These are phyloP conservation scores for silkworm (Bombyx mori) DNA, from an alignment of 1,140 invertebrate genomes.

Conservation along the genomic window DNA sequence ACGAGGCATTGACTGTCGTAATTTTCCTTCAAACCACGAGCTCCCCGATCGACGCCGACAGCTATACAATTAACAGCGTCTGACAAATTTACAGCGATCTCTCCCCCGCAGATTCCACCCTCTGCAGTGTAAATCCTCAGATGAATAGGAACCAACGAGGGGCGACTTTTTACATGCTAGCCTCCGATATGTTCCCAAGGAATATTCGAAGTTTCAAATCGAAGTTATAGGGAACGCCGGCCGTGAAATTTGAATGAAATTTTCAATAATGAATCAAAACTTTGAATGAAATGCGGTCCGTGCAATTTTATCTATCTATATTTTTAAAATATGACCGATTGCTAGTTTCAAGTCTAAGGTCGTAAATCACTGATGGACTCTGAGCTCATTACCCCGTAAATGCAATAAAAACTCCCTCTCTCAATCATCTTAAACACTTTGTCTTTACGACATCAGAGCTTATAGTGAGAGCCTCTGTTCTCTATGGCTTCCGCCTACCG, in stretches of 20 bases:
- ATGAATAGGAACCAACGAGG: slow-evolving; percentile 8
- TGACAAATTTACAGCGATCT: slow-evolving; percentile 59
- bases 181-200: slow-evolving; percentile 5
- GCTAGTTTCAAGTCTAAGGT: too few species aligned
- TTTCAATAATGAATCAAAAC: slow-evolving; percentile 9
- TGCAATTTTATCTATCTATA: background rate
- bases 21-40: slow-evolving; percentile 28
- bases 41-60: slow-evolving; percentile 20
- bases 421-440: too few species aligned
- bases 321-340: too few species aligned
- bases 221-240: slow-evolving; percentile 1
- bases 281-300: slow-evolving; percentile 1
- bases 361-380: too few species aligned
- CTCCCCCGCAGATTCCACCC: slow-evolving; percentile 16
- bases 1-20: slow-evolving; percentile 25
- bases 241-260: slow-evolving; percentile 7
- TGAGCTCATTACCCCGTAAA: too few species aligned
- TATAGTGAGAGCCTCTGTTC: too few species aligned
- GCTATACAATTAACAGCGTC: slow-evolving; percentile 58
- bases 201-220: slow-evolving; percentile 2
- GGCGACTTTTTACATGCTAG: slow-evolving; percentile 9
- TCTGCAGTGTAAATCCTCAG: slow-evolving; percentile 6
- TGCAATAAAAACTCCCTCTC: too few species aligned
- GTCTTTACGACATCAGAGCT: too few species aligned
- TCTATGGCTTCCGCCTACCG: too few species aligned